Evolutionary conservation across 2,113 vertebrate genomes (phyloP).

Genomic region (Phalacrocorax pelagicus): DNA sequence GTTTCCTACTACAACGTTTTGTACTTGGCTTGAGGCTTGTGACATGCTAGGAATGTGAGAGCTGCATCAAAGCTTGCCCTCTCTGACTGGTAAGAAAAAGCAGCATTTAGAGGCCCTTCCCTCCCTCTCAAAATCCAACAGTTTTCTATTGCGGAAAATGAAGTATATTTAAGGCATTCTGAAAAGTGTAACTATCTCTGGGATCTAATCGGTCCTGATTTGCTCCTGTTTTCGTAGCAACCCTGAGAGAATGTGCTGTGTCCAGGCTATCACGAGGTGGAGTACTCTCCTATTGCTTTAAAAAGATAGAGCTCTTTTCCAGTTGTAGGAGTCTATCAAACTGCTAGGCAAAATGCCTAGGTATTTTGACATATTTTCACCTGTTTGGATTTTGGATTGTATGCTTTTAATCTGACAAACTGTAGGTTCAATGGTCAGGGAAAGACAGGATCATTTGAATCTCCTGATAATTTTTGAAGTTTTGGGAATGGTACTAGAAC

Average conservation of each 20-base stretch:
- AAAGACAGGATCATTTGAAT: neutral
- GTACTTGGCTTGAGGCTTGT: constrained; percentile 38
- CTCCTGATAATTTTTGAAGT: neutral
- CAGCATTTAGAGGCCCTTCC: neutral
- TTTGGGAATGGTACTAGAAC: neutral
- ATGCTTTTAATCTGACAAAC: neutral
- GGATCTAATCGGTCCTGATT: neutral
- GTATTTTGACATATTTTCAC: neutral
- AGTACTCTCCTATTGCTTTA: neutral
- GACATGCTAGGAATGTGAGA: neutral
- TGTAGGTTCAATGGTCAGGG: neutral
- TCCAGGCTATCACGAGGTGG: neutral
- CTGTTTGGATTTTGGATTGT: neutral
- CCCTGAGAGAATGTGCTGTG: neutral
- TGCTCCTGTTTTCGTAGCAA: neutral
- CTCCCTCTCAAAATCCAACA: neutral
- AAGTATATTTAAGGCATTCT: neutral
- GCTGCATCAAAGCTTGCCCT: neutral
- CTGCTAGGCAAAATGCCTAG: neutral
- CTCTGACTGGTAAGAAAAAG: neutral
- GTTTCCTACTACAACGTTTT: neutral
- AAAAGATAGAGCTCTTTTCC: neutral
- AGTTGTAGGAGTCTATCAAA: neutral
- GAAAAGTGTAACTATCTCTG: neutral
- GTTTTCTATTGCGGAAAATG: neutral